These are phyloP conservation scores for Cheilosia vernalis DNA, from an alignment of 2,888 invertebrate genomes.

Conservation along the genomic window DNA sequence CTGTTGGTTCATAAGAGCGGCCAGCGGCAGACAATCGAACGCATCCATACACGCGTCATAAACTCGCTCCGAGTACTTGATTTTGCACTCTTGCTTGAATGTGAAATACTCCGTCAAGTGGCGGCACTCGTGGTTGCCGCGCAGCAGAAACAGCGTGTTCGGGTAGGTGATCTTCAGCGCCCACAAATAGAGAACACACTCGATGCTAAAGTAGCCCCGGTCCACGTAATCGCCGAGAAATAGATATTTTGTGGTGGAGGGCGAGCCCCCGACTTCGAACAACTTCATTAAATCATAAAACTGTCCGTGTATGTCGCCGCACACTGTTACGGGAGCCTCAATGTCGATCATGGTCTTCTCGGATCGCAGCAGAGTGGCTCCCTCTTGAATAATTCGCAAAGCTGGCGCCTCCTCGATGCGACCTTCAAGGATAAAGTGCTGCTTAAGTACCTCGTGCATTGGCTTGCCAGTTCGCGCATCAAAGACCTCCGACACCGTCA, in stretches of 20 bases:
- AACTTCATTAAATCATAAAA: conserved; percentile 99
- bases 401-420: conserved; percentile 98
- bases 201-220: conserved; percentile 93
- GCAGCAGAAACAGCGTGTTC: conserved; percentile 98
- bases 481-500: conserved; percentile 97
- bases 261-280: conserved; percentile 98
- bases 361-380: conserved; percentile 91
- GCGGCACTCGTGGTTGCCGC: conserved; percentile 99
- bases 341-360: conserved; percentile 99
- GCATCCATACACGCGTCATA: conserved; percentile 99
- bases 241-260: conserved; percentile 98
- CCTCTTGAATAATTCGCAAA: conserved; percentile 98
- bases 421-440: conserved; percentile 99
- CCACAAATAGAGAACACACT: conserved; percentile 99
- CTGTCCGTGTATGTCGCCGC: conserved; percentile 99
- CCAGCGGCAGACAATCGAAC: conserved; percentile 99
- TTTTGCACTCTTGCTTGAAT: conserved; percentile 99
- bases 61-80: conserved; percentile 99
- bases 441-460: conserved; percentile 97
- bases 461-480: conserved; percentile 96
- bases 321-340: conserved; percentile 99
- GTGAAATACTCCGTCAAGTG: conserved; percentile 99
- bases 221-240: conserved; percentile 99
- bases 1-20: conserved; percentile 99
- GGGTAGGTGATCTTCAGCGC: conserved; percentile 99